These are phyloP conservation scores for Speoplatyrhinus poulsoni DNA, from an alignment of 2,113 vertebrate genomes.

Conservation along the genomic window DNA sequence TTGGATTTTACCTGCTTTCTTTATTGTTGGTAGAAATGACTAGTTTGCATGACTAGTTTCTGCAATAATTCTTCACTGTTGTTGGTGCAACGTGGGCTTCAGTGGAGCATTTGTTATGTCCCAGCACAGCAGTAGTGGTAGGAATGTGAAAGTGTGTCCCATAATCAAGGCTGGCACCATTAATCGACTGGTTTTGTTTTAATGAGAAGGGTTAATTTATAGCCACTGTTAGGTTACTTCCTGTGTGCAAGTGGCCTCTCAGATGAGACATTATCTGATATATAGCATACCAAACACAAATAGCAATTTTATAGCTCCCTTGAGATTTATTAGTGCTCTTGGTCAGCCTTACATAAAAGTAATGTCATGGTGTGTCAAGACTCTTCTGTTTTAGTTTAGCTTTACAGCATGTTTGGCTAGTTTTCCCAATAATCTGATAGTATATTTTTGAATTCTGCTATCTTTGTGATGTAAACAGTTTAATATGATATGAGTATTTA, in stretches of 20 bases:
- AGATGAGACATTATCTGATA: neutral
- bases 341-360: neutral
- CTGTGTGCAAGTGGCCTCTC: neutral
- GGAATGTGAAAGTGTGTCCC: slow-evolving; percentile 58
- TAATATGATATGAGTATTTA: no score
- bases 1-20: neutral
- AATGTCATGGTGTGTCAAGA: neutral
- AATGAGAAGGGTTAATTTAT: slow-evolving; percentile 20
- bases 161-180: slow-evolving; percentile 62
- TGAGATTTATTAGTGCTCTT: neutral
- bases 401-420: no score
- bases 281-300: neutral
- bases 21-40: slow-evolving; percentile 44
- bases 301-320: neutral
- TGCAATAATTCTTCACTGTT: slow-evolving; percentile 68
- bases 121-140: slow-evolving; percentile 57
- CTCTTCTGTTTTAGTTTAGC: no score
- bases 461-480: no score
- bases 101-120: slow-evolving; percentile 69
- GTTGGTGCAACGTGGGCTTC: slow-evolving; percentile 55
- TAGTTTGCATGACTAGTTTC: slow-evolving; percentile 59
- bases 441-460: no score
- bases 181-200: slow-evolving; percentile 42
- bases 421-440: no score
- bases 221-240: slow-evolving; percentile 18